Evolutionary conservation across 2,888 invertebrate genomes (phyloP).

Genomic region (Agriopis marginaria): DNA sequence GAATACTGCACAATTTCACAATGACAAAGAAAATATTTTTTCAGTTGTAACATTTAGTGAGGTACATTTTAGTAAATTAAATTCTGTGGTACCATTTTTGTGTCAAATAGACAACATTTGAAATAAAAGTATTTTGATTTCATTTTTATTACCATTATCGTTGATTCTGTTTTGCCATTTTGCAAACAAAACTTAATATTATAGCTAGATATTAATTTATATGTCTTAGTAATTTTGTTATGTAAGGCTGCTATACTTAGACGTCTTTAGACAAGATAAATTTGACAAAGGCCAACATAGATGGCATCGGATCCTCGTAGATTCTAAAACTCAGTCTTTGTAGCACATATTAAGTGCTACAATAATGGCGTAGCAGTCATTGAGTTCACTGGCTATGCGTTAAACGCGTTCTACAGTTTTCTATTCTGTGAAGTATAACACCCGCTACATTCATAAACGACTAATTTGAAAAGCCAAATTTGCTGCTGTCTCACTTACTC

Average conservation of each 20-base stretch:
- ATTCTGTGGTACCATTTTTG: background rate
- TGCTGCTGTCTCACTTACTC: background rate
- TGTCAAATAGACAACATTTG: background rate
- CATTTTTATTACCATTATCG: too few species aligned
- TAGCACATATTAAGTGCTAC: background rate
- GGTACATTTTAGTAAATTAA: background rate
- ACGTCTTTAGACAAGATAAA: too few species aligned
- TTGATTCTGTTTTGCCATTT: too few species aligned
- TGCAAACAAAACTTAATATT: too few species aligned
- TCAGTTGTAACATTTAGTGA: background rate
- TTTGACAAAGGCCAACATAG: too few species aligned
- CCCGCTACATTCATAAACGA: background rate
- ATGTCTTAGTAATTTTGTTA: too few species aligned
- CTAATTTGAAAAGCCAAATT: background rate
- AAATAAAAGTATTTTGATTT: too few species aligned
- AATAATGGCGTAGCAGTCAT: background rate
- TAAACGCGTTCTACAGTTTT: background rate
- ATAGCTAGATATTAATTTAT: too few species aligned
- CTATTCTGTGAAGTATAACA: background rate
- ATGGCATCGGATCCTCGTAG: too few species aligned
- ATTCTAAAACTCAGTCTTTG: too few species aligned
- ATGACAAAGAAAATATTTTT: conserved; percentile 19
- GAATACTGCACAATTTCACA: conserved; percentile 23
- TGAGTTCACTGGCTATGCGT: background rate
- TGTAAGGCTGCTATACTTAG: too few species aligned